phyloP scores from a whole-genome alignment of 1,140 invertebrate genomes.

The Phymorhynchus buccinoides region DNA sequence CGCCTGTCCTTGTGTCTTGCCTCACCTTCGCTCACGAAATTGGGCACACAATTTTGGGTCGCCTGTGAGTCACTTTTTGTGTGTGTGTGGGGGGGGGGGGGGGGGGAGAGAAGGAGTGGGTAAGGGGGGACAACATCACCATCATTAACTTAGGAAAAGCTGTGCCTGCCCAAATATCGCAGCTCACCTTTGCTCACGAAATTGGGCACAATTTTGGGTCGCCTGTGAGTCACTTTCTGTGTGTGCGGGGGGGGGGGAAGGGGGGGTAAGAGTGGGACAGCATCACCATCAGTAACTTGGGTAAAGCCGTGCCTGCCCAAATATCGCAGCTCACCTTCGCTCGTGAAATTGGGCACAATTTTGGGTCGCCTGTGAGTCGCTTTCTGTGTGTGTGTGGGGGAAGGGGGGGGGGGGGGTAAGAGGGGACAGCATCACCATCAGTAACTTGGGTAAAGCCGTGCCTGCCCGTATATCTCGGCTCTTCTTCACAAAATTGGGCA shows the following conservation, averaged over 20 bases:
- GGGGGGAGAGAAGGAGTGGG: too few species aligned
- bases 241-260: neutral
- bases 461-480: conserved; percentile 94
- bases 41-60: conserved; percentile 99
- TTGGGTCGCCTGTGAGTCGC: conserved; percentile 83
- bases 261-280: too few species aligned
- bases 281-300: conserved; percentile 99
- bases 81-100: neutral
- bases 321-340: conserved; percentile 98
- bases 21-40: conserved; percentile 99
- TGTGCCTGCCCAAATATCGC: conserved; percentile 93
- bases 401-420: neutral
- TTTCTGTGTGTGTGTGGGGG: neutral
- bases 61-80: conserved; percentile 61
- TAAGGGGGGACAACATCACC: conserved; percentile 99
- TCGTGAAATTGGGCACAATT: conserved; percentile 99
- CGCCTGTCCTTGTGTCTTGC: conserved; percentile 93
- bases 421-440: conserved; percentile 99
- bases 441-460: conserved; percentile 98
- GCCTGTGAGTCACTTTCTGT: conserved; percentile 61
- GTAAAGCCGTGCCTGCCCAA: conserved; percentile 90
- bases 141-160: conserved; percentile 98
- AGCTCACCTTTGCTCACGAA: conserved; percentile 97
- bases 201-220: conserved; percentile 99
- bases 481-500: conserved; percentile 99